phyloP scores from a whole-genome alignment of 2,113 vertebrate species.

The Gallinago paraguaiae region DNA sequence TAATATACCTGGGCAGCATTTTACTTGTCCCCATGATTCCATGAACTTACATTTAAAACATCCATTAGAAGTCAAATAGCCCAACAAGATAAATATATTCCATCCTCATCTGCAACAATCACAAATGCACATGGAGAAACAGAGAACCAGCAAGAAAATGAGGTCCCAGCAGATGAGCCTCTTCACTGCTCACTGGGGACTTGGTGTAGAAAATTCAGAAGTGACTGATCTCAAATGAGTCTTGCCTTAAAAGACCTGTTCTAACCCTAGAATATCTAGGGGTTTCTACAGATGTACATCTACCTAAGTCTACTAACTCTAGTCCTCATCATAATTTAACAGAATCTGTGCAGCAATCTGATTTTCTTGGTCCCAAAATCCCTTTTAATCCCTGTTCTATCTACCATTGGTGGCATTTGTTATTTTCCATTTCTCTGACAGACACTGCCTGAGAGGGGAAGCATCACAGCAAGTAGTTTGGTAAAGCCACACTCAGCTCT shows the following conservation, averaged over 20 bases:
- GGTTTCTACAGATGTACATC: not conserved
- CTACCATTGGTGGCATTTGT: not conserved
- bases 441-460: accelerated
- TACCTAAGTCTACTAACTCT: not conserved
- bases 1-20: not conserved
- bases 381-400: not conserved
- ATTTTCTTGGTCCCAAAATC: not conserved
- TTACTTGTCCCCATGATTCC: not conserved
- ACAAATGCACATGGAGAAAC: not conserved
- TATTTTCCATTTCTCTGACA: not conserved
- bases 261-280: not conserved
- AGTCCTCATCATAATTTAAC: not conserved
- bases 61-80: not conserved
- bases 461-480: not conserved
- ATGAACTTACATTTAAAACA: not conserved
- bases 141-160: not conserved
- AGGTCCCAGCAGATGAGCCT: not conserved
- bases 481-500: not conserved
- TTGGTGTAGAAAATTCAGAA: not conserved
- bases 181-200: not conserved
- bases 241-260: not conserved
- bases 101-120: not conserved
- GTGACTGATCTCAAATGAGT: not conserved
- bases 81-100: not conserved
- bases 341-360: not conserved